Conservation (phyloP, 2,888 invertebrate genomes). For the Drosophila nigricruria region DNA sequence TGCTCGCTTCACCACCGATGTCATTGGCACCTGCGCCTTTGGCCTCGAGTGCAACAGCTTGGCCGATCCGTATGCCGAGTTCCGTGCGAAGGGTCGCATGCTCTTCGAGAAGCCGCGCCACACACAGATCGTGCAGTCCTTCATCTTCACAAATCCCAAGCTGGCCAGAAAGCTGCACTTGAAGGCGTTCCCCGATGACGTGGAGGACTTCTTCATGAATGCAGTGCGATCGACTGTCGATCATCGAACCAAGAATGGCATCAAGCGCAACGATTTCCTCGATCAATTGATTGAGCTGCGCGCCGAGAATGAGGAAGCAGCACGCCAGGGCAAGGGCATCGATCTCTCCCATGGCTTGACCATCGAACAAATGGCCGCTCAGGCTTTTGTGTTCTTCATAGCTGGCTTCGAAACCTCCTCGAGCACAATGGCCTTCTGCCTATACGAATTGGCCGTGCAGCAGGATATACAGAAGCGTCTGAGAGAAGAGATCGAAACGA, state of each 20-base stretch:
- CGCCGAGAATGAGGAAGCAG: conserved; percentile 55
- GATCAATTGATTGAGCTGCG: conserved; percentile 85
- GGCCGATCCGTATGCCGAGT: conserved; percentile 82
- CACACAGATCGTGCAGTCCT: conserved; percentile 38
- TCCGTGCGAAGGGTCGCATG: conserved; percentile 66
- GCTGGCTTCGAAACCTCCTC: conserved; percentile 87
- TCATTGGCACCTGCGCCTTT: conserved; percentile 86
- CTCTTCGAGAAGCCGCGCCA: conserved; percentile 71
- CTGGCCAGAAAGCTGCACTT: conserved; percentile 66
- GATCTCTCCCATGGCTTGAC: conserved; percentile 69
- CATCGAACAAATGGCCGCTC: conserved; percentile 86
- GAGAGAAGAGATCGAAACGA: conserved; percentile 70
- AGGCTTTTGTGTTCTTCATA: conserved; percentile 86
- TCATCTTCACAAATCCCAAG: conserved; percentile 64
- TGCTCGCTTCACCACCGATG: conserved; percentile 86
- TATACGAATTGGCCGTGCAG: conserved; percentile 82
- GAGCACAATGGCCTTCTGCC: conserved; percentile 85
- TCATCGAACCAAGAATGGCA: conserved; percentile 80
- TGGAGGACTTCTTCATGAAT: conserved; percentile 76
- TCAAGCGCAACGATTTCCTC: conserved; percentile 86
- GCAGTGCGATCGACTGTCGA: conserved; percentile 85
- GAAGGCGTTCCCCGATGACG: conserved; percentile 61
- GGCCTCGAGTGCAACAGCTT: conserved; percentile 86
- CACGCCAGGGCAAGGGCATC: conserved; percentile 37
- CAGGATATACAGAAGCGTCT: conserved; percentile 71